Evolutionary conservation across 1,140 invertebrate species (phyloP), one percentile per base, ranked within the genome.

Genomic region (Tenebrio molitor): DNA sequence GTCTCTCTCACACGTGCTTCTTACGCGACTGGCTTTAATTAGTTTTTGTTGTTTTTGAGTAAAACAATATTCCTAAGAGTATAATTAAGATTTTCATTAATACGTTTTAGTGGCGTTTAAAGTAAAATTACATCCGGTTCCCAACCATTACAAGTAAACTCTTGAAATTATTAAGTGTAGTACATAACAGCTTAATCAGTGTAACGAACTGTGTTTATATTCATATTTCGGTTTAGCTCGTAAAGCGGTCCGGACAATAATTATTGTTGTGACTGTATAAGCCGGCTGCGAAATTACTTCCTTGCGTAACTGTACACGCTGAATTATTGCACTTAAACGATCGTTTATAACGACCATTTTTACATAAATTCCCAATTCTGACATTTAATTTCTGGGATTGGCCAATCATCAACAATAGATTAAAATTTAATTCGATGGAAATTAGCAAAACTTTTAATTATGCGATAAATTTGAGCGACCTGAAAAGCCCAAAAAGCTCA

Each of bases 361-460:
- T 50, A 3, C 44, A 50, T 50, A 7, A 21, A 50, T 50, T 50
- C 44, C 17, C 16, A 19, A 19, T 29, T 21, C n/a, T 58, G 50
- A 58, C 50, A 58, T 58, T 58, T 58, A 58, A 58, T 58, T 14
- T 15, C 29, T 25, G 50, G 50, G 25, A 42, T 44, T 19, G 42
- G 17, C 17, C 21, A 8, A 58, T 21, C 19, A 58, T 58, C 21
- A 29, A 23, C 64, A 42, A 29, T 41, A 42, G 39, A 58, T 42
- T 66, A 29, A 66, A 66, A 42, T 66, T 66, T 66, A 66, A 66
- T 29, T 34, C 14, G 17, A 66, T 29, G 50, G 21, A 58, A 58
- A 58, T 58, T 25, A 58, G 50, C 50, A 58, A 34, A 58, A 58
- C 21, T 58, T 58, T 58, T 58, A 58, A 58, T 58, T 58, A 23